Base-by-base conservation (phyloP, 2,113 vertebrate species). In the Lophura nycthemera region DNA sequence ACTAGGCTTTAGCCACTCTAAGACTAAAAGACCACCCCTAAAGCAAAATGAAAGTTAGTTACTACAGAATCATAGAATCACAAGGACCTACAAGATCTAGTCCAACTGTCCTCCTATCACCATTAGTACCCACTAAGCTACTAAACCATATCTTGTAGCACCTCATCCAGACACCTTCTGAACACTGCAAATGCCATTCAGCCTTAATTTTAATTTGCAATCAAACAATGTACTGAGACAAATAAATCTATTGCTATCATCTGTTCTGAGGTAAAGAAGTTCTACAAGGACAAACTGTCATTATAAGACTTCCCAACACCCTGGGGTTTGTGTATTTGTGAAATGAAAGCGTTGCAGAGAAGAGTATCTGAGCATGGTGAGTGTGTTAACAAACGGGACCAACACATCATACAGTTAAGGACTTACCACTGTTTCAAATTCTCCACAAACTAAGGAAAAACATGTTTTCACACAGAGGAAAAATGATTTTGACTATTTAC, bases 11-110 rank as follows among this genome's bases (percentile, higher is more conserved):
- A 92, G 65, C 67, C 83, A 90, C 60, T 42, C 27, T 25, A 80
- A 57, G 50, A 75, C 66, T 79, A 67, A 78, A 85, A 93, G 93
- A 96, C 86, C 95, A 97, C 93, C 77, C 66, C 67, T 79, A 65
- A 48, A 96, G 83, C 36, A 57, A 86, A 82, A 85, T 76, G 50
- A 45, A 89, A 88, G 42, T 86, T 36, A 93, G 57, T 20, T 70
- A 67, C 19, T 38, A 82, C 61, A 50, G 48, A 50, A 48, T 24
- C 48, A 48, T 48, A 48, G 21, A 48, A 50, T 50, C 48, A 50
- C 21, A 48, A 48, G 47, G 21, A 48, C 20, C 47, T 48, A 48
- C 21, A 48, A 48, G 21, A 48, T 48, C 47, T 48, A 22, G 48
- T 13, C 47, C 48, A 50, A 50, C 21, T 22, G 22, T 24, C 22